Base-by-base conservation (phyloP, 2,888 invertebrate genomes). In the Drosophila borborema region DNA sequence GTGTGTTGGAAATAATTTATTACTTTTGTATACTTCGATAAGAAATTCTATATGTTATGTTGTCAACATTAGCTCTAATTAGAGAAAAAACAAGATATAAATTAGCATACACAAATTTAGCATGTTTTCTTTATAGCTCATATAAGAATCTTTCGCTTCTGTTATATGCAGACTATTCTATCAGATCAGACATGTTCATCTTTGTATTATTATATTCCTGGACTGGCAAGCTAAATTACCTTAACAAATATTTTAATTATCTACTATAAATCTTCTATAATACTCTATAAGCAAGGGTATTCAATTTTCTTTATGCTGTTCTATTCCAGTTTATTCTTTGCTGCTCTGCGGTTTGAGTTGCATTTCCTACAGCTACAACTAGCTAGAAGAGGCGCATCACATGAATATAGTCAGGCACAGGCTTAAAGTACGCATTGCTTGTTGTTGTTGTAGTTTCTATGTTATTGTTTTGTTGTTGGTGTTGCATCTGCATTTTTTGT, bases 401-500 rank as follows among this genome's bases (percentile, higher is more conserved):
- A 49, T 34, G 46, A 20, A 54, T 51, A 60, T 43, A 74, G 59
- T 16, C 18, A 53, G 65, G 18, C 40, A 7, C 54, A 74, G 60
- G 12, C 54, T 18, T 40, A 64, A 48, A 34, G 53, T 40, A 18
- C 45, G 36, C 12, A 8, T 46, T 0, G 20, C 10, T 69, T 69
- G 66, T 20, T 49, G 16, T 31, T 49, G 10, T 20, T 31, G 23
- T n/a, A 31, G 10, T 49, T 31, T 10, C 9, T 31, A 8, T 49
- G 20, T 53, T 56, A 20, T 18, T 71, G 49, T 18, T 61, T 8
- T 53, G 51, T 53, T 63, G 58, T 41, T 59, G 64, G 53, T 38
- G 79, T 69, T 79, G 71, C 72, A 77, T 70, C 66, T 77, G 64
- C 62, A 64, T 64, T 60, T 73, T 64, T 64, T 59, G 36, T 64